Evolutionary conservation across 37 sponge, comb jelly and placozoan species (phyloP).

Genomic region (Agelas oroides): DNA sequence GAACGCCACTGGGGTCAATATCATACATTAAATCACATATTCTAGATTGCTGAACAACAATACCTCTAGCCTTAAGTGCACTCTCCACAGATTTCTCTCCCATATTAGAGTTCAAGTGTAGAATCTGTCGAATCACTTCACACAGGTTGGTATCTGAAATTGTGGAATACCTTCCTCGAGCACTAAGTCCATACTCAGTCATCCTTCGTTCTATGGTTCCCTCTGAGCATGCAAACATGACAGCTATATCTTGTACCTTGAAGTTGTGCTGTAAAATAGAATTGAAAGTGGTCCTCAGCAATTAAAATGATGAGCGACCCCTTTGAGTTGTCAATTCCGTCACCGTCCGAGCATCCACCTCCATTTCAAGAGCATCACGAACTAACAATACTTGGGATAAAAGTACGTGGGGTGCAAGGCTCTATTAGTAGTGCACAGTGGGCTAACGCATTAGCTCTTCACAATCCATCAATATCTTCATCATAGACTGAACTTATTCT

Average conservation of each 20-base stretch:
- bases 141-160: conserved; percentile 15
- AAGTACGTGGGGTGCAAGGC: too few species aligned
- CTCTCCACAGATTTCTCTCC: conserved; percentile 49
- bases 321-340: too few species aligned
- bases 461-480: too few species aligned
- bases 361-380: too few species aligned
- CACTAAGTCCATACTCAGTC: background rate
- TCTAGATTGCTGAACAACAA: conserved; percentile 41
- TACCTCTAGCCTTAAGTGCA: conserved; percentile 23
- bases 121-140: background rate
- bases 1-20: conserved; percentile 57
- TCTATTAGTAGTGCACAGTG: too few species aligned
- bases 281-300: conserved; percentile 16
- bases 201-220: conserved; percentile 57
- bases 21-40: conserved; percentile 50
- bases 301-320: conserved; percentile 41
- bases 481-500: too few species aligned
- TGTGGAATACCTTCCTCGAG: background rate
- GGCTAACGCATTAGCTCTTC: too few species aligned
- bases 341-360: too few species aligned
- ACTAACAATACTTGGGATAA: too few species aligned
- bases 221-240: conserved; percentile 42
- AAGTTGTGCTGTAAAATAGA: conserved; percentile 43
- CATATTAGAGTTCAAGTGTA: background rate
- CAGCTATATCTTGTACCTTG: conserved; percentile 36